Evolutionary conservation across 2,888 invertebrate genomes (phyloP).

Genomic region (Catocala fraxini): DNA sequence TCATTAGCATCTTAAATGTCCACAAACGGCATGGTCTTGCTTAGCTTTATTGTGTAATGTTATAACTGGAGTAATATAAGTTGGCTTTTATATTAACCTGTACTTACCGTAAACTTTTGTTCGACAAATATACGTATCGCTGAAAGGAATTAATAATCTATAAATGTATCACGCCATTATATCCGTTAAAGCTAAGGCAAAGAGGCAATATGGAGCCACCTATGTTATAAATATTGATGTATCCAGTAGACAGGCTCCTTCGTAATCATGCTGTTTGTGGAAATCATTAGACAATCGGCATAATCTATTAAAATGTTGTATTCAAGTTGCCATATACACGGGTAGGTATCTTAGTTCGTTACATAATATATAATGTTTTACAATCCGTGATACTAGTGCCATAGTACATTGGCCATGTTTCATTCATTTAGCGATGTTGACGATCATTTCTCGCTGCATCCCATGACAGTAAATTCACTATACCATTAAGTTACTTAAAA

Average conservation of each 20-base stretch:
- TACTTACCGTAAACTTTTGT: too few relatives aligned
- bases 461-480: conserved; percentile 69
- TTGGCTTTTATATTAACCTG: too few relatives aligned
- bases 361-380: conserved; percentile 60
- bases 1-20: conserved; percentile 54
- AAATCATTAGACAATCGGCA: conserved; percentile 51
- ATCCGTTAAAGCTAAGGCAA: conserved; percentile 10
- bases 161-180: background rate
- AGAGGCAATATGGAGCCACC: too few relatives aligned
- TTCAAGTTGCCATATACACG: conserved; percentile 73
- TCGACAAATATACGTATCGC: too few relatives aligned
- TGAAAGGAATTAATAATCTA: background rate
- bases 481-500: conserved; percentile 41
- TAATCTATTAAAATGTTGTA: conserved; percentile 61
- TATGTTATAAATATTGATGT: too few relatives aligned
- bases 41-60: conserved; percentile 41
- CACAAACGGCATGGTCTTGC: conserved; percentile 48
- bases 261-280: conserved; percentile 43
- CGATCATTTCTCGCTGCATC: conserved; percentile 59
- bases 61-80: conserved; percentile 12
- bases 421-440: conserved; percentile 56
- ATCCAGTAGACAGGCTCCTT: too few relatives aligned
- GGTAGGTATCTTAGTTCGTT: conserved; percentile 63
- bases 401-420: conserved; percentile 73
- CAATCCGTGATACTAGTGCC: conserved; percentile 81